Evolutionary conservation across 2,797 vertebrate genomes (phyloP), one percentile per base, ranked within the genome.

Genomic region (Toxotes lorentzi): DNA sequence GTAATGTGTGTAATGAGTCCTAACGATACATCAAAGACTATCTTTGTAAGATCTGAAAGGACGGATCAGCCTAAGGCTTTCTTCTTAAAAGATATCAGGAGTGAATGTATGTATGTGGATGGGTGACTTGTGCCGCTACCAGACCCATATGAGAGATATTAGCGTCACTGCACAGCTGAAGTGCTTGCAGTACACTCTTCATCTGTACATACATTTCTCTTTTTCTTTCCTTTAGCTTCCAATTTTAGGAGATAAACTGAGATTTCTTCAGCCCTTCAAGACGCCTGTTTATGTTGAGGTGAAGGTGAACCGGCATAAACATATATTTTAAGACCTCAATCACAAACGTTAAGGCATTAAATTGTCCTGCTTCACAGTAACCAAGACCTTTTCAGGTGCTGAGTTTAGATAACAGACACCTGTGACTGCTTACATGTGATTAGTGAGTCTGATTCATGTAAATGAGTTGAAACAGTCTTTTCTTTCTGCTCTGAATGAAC

Each of bases 121-220:
- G 73, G 61, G 19, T 83, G 56, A 60, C 62, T 86, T 24, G 51
- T 86, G 70, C 24, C 70, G 54, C n/a, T 78, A n/a, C 77, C 80
- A 61, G 83, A 83, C 62, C 56, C 57, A 32, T 41, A 56, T 2
- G 73, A 80, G 45, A 60, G 8, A 51, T 48, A 48, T n/a, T n/a
- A 10, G 45, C n/a, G 45, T 48, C 47, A 21, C 47, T 48, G 45
- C 17, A 47, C 7, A 21, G 45, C 17, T 47, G 21, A 19, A 47
- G 19, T 35, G 34, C 34, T 35, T 35, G 34, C 34, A 35, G 6
- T 8, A 35, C 16, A 30, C 53, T 9, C 38, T 19, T 34, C 53
- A 17, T 30, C 53, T 11, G 2, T 19, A 8, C 1, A 32, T 7
- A 30, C 1, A 35, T 35, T 58, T 30, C 56, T 58, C 32, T 34